Conservation (phyloP, 2,797 vertebrate species). For the Mionectes olivaceus region DNA sequence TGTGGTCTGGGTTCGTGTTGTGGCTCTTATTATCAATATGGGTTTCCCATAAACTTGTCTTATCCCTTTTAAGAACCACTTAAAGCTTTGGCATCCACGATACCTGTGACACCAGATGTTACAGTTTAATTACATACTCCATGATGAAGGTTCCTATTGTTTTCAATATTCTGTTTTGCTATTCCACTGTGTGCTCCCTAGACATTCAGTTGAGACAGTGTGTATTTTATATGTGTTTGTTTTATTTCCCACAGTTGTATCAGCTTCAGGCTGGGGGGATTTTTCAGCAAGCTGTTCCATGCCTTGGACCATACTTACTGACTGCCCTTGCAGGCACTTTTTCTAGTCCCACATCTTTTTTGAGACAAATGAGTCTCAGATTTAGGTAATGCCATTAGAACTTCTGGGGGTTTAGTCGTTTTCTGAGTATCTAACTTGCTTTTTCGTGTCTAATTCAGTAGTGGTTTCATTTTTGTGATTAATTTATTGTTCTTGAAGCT, state of each 20-base stretch:
- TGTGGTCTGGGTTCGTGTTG: neutral
- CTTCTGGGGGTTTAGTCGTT: neutral
- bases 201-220: neutral
- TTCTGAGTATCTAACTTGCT: neutral
- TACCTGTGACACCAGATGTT: slow-evolving; percentile 1
- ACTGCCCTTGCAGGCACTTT: neutral
- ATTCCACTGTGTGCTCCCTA: neutral
- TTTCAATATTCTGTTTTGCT: neutral
- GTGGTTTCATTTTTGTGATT: neutral
- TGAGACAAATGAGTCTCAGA: neutral
- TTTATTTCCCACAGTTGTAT: neutral
- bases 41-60: neutral
- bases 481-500: slow-evolving; percentile 42
- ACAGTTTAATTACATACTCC: neutral
- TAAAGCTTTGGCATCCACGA: neutral
- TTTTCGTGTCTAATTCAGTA: neutral
- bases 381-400: neutral
- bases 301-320: neutral
- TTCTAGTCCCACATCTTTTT: neutral
- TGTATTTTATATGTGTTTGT: neutral
- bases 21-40: neutral
- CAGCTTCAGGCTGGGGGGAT: neutral
- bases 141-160: neutral
- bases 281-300: neutral
- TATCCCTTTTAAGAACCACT: neutral